Percentiles rank a stretch among this genome's conserved stretches.
Evolutionary conservation across 2,888 invertebrate species (phyloP).

Genomic region (Lasioglossum malachurum): DNA sequence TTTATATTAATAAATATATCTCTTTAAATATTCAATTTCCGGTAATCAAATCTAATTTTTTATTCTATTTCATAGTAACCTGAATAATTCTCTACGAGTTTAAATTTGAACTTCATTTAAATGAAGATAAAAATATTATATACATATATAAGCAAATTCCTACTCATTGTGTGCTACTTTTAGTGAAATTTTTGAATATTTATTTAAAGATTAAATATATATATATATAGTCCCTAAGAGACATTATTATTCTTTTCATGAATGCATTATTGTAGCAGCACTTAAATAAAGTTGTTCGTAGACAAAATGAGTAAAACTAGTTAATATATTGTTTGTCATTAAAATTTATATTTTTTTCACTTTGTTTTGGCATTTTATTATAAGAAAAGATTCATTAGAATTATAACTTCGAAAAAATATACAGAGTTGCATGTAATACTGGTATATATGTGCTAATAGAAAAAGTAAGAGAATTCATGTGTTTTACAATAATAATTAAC

Average conservation of each 20-base stretch:
- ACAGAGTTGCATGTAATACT: constrained; percentile 28
- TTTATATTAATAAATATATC: not conserved
- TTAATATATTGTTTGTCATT: not conserved
- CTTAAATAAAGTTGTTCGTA: constrained; percentile 5
- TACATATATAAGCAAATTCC: constrained; percentile 1
- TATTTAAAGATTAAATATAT: constrained; percentile 23
- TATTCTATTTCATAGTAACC: not conserved
- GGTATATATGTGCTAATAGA: constrained; percentile 10
- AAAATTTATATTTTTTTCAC: constrained; percentile 12
- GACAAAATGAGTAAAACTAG: constrained; percentile 13
- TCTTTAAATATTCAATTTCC: not conserved
- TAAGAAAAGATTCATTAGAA: constrained; percentile 3
- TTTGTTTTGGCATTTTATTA: constrained; percentile 17
- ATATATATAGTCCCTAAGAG: constrained; percentile 24
- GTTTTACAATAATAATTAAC: constrained; percentile 9
- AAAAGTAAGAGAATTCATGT: constrained; percentile 12
- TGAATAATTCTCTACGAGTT: not conserved
- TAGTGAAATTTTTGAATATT: not conserved
- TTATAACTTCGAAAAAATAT: constrained; percentile 12
- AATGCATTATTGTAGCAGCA: constrained; percentile 14
- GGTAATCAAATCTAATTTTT: not conserved
- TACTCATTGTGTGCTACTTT: not conserved
- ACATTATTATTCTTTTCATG: not conserved
- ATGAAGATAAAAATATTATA: not conserved
- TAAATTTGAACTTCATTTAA: not conserved